phyloP scores from a whole-genome alignment of 2,797 vertebrate genomes.

The Setipinna tenuifilis region DNA sequence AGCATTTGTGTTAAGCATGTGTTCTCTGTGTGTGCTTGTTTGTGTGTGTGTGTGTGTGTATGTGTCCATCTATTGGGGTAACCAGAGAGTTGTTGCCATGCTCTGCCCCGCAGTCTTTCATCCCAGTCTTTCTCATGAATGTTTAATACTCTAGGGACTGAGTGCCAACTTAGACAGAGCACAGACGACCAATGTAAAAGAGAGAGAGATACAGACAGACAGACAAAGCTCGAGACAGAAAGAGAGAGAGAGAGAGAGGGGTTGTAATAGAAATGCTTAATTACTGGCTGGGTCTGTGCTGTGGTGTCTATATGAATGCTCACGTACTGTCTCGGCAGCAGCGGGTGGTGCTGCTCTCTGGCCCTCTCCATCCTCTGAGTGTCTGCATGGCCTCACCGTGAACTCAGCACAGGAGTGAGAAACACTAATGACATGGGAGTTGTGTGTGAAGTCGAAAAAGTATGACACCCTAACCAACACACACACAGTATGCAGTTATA shows the following conservation, averaged over 20 bases:
- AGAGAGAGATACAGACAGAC: slow-evolving; percentile 36
- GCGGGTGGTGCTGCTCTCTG: slow-evolving; percentile 41
- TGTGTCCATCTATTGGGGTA: not conserved
- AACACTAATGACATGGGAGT: not conserved
- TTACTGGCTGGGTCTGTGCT: not conserved
- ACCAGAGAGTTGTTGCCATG: not conserved
- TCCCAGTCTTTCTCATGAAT: slow-evolving; percentile 10
- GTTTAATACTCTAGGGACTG: slow-evolving; percentile 32
- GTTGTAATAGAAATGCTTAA: not conserved
- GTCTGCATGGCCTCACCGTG: slow-evolving; percentile 51
- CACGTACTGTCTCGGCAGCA: slow-evolving; percentile 28
- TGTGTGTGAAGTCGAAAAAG: not conserved
- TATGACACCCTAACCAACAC: not conserved
- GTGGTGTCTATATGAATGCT: not conserved
- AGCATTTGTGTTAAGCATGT: not conserved
- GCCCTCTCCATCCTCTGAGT: slow-evolving; percentile 29
- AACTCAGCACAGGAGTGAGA: slow-evolving; percentile 46
- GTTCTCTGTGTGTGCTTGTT: not conserved
- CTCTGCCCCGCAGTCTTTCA: slow-evolving; percentile 12
- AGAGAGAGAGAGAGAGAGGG: not conserved
- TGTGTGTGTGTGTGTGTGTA: not conserved
- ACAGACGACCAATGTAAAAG: not conserved
- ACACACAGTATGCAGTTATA: not conserved
- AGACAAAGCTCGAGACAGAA: slow-evolving; percentile 38
- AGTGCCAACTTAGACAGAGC: slow-evolving; percentile 19